Evolutionary conservation across 2,113 vertebrate species (phyloP).

Genomic region (Dendrocopos noguchii): DNA sequence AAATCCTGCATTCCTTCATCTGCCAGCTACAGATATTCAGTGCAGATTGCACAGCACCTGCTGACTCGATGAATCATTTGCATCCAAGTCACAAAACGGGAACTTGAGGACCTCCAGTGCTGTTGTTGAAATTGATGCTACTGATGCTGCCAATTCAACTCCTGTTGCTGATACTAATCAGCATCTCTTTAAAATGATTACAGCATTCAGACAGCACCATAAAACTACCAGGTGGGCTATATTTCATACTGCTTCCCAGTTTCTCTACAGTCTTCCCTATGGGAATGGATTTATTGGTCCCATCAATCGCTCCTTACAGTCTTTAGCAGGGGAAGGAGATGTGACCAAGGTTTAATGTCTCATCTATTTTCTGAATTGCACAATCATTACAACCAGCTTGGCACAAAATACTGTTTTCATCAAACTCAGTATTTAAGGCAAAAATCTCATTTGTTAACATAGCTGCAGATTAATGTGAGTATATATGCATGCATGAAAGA

Average conservation of each 20-base stretch:
- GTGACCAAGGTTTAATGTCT: slow-evolving; percentile 52
- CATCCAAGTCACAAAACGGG: slow-evolving; percentile 34
- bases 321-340: slow-evolving; percentile 63
- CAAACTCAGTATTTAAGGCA: not conserved
- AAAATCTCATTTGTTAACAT: slow-evolving; percentile 44
- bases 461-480: not conserved
- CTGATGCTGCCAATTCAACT: slow-evolving; percentile 47
- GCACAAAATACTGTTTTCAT: slow-evolving; percentile 54
- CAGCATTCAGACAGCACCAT: slow-evolving; percentile 28
- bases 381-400: slow-evolving; percentile 12
- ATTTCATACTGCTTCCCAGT: slow-evolving; percentile 27
- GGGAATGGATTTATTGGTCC: slow-evolving; percentile 69
- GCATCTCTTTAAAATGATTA: slow-evolving; percentile 38
- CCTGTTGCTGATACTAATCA: slow-evolving; percentile 58
- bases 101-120: slow-evolving; percentile 40
- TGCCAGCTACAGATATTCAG: not conserved
- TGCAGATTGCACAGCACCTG: slow-evolving; percentile 34
- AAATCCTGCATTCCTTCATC: slow-evolving; percentile 16
- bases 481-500: not conserved
- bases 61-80: slow-evolving; percentile 42
- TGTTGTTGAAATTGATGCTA: slow-evolving; percentile 37
- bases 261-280: slow-evolving; percentile 57
- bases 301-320: slow-evolving; percentile 66
- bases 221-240: slow-evolving; percentile 48
- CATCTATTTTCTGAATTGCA: slow-evolving; percentile 66